phyloP scores from a whole-genome alignment of 2,797 vertebrate species.

The Aerospiza tachiro region DNA sequence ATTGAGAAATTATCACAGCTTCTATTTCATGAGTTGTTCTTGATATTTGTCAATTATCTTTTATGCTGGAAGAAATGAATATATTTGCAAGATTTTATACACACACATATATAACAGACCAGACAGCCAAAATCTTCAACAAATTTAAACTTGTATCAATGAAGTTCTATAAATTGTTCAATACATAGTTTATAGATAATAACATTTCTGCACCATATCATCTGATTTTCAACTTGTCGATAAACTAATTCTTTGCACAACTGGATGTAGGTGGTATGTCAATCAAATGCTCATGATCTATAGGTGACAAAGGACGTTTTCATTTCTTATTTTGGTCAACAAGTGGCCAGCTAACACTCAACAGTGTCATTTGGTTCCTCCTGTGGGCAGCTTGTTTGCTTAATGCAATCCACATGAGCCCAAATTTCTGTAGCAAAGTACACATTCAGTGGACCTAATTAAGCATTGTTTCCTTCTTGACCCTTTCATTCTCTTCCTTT shows the following conservation, averaged over 20 bases:
- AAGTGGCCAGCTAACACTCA: background rate
- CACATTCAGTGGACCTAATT: background rate
- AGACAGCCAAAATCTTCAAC: background rate
- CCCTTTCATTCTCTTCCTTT: background rate
- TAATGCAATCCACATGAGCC: background rate
- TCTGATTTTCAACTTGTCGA: background rate
- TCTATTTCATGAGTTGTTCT: background rate
- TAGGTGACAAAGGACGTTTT: background rate
- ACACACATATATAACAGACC: background rate
- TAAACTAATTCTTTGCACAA: background rate
- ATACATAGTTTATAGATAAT: background rate
- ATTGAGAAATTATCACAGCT: background rate
- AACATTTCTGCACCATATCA: background rate
- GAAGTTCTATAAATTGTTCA: background rate
- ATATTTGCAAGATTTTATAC: background rate
- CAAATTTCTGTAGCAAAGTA: background rate
- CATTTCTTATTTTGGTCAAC: background rate
- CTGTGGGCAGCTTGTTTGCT: background rate
- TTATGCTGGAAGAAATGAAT: background rate
- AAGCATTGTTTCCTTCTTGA: background rate
- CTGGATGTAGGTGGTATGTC: background rate
- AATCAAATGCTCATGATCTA: background rate
- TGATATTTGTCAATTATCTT: background rate
- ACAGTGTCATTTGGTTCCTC: background rate
- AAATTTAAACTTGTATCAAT: background rate